Conservation (phyloP, 2,888 invertebrate genomes). For the Drosophila trichaetosa region DNA sequence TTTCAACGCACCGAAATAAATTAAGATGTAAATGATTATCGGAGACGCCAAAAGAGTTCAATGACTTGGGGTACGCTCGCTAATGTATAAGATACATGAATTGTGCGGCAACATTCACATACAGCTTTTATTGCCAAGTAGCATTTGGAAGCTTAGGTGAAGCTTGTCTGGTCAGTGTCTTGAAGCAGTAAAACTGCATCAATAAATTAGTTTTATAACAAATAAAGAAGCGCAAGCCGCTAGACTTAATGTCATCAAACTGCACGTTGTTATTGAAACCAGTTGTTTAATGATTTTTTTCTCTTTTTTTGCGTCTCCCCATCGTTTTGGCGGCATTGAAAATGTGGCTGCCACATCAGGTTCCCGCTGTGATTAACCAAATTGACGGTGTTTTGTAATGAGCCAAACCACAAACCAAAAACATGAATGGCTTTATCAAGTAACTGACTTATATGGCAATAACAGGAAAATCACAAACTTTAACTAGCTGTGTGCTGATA, state of each 20-base stretch:
- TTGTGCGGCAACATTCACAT: constrained; percentile 36
- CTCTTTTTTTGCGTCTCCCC: constrained; percentile 33
- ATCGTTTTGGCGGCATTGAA: constrained; percentile 65
- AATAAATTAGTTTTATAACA: constrained; percentile 51
- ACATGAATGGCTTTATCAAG: constrained; percentile 47
- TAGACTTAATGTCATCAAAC: constrained; percentile 67
- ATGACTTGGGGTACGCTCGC: constrained; percentile 20
- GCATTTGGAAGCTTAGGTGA: constrained; percentile 11
- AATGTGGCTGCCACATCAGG: constrained; percentile 48
- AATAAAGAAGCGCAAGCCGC: constrained; percentile 46
- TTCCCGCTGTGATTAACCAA: constrained; percentile 53
- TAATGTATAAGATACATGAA: constrained; percentile 13
- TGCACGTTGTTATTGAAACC: constrained; percentile 51
- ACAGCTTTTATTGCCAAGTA: constrained; percentile 38
- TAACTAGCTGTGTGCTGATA: constrained; percentile 29
- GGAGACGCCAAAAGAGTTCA: constrained; percentile 29
- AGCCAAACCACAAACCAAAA: constrained; percentile 37
- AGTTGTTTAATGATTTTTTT: constrained; percentile 37
- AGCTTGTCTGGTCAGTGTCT: constrained; percentile 13
- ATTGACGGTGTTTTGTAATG: constrained; percentile 39
- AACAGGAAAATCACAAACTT: constrained; percentile 38
- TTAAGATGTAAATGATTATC: constrained; percentile 20
- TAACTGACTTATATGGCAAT: constrained; percentile 53
- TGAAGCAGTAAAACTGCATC: constrained; percentile 35
- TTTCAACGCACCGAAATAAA: background rate